Percentiles rank a stretch among this genome's conserved stretches.
These are phyloP conservation scores for Akabosia matsudoensis DNA, from an alignment of 1,140 invertebrate species.

Conservation along the genomic window DNA sequence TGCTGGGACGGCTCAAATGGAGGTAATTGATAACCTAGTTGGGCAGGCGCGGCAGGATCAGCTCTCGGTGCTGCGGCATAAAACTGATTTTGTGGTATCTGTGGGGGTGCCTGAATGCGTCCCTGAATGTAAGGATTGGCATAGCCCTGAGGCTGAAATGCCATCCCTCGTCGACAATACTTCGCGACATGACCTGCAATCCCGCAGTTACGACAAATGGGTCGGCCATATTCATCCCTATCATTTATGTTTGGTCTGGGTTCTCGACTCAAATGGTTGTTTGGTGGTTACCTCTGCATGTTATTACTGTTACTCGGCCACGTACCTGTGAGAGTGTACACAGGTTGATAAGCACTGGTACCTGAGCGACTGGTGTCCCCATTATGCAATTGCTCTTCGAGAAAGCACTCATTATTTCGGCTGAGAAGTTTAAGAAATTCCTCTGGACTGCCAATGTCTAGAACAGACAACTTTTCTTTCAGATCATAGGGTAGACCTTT, in stretches of 20 bases:
- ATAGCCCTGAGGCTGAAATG: neutral
- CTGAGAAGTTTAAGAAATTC: neutral
- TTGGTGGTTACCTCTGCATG: neutral
- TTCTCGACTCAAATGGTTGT: neutral
- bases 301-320: neutral
- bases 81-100: no score
- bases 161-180: neutral
- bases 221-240: neutral
- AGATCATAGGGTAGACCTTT: neutral
- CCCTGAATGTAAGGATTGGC: no score
- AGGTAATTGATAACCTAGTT: no score
- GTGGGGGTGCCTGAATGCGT: no score
- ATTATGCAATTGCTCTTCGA: neutral
- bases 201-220: neutral
- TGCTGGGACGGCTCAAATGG: no score
- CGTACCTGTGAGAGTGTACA: neutral
- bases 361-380: neutral
- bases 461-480: neutral
- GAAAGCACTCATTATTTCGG: neutral
- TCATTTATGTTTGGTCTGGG: neutral
- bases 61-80: no score
- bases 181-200: neutral
- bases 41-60: no score
- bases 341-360: neutral
- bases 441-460: neutral